Percentiles rank a stretch among this genome's conserved stretches.
Evolutionary conservation across 1,140 invertebrate genomes (phyloP).

Genomic region (Ceratina japonica): DNA sequence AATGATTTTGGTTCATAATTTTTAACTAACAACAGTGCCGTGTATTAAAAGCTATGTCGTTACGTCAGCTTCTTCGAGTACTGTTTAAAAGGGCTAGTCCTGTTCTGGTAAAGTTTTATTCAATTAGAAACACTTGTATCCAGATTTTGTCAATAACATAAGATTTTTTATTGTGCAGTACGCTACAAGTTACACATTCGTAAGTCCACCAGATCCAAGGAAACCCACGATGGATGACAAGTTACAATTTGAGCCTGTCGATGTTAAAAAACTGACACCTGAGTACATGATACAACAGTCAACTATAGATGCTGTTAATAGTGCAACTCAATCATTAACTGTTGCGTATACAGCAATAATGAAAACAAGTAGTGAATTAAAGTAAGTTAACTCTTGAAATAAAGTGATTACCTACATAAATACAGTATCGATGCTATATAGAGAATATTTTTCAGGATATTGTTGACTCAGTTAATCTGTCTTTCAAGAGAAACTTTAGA

Average conservation of each 20-base stretch:
- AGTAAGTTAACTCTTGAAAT: conserved; percentile 58
- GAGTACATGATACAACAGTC: conserved; percentile 76
- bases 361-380: conserved; percentile 70
- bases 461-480: conserved; percentile 68
- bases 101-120: conserved; percentile 48
- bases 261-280: conserved; percentile 69
- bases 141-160: neutral
- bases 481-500: conserved; percentile 69
- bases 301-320: conserved; percentile 72
- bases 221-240: conserved; percentile 61
- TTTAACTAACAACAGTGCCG: too few species aligned
- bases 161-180: conserved; percentile 54
- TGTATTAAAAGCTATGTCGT: conserved; percentile 48
- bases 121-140: neutral
- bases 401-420: neutral
- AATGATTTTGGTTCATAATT: neutral
- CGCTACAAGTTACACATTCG: conserved; percentile 54
- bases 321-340: conserved; percentile 71
- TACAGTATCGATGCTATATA: neutral
- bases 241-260: conserved; percentile 61
- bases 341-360: conserved; percentile 72
- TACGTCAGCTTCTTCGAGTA: conserved; percentile 42
- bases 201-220: conserved; percentile 54
- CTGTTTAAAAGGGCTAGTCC: conserved; percentile 51
- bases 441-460: conserved; percentile 61